Conservation (phyloP, 2,797 vertebrate genomes). For the Sebastolobus alascanus region DNA sequence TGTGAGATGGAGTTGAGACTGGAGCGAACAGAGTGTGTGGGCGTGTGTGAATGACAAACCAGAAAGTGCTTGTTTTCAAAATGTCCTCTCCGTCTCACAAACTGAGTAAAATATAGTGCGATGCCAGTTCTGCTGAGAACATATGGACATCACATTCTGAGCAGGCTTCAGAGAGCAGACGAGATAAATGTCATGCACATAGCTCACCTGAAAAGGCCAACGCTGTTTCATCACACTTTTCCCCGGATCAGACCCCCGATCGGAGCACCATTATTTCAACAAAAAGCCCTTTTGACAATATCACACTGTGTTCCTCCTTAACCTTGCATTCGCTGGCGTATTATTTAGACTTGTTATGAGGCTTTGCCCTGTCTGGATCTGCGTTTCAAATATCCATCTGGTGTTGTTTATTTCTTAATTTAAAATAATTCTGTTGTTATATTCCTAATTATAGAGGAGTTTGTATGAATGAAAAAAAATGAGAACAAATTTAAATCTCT, state of each 20-base stretch:
- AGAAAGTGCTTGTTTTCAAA: slow-evolving; percentile 66
- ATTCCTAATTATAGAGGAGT: slow-evolving; percentile 62
- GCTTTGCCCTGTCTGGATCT: background rate
- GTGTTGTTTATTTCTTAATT: slow-evolving; percentile 41
- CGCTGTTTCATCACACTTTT: slow-evolving; percentile 37
- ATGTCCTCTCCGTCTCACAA: slow-evolving; percentile 58
- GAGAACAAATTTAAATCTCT: slow-evolving; percentile 75
- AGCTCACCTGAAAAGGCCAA: slow-evolving; percentile 75
- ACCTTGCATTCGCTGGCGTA: slow-evolving; percentile 4
- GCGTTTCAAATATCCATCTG: slow-evolving; percentile 42
- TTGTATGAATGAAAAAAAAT: slow-evolving; percentile 65
- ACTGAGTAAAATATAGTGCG: slow-evolving; percentile 58
- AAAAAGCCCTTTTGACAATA: slow-evolving; percentile 38
- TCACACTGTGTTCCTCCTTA: slow-evolving; percentile 20
- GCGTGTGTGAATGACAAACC: slow-evolving; percentile 71
- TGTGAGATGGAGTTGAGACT: slow-evolving; percentile 53
- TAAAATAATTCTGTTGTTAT: slow-evolving; percentile 46
- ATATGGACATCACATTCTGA: slow-evolving; percentile 51
- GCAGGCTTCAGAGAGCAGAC: slow-evolving; percentile 32
- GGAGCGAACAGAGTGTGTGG: slow-evolving; percentile 58
- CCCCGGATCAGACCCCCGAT: slow-evolving; percentile 34
- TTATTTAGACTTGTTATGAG: background rate
- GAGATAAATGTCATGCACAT: slow-evolving; percentile 72
- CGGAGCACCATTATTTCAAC: slow-evolving; percentile 43
- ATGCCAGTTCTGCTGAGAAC: slow-evolving; percentile 55